These are phyloP conservation scores for Patella pellucida DNA, from an alignment of 2,888 invertebrate genomes.

Conservation along the genomic window DNA sequence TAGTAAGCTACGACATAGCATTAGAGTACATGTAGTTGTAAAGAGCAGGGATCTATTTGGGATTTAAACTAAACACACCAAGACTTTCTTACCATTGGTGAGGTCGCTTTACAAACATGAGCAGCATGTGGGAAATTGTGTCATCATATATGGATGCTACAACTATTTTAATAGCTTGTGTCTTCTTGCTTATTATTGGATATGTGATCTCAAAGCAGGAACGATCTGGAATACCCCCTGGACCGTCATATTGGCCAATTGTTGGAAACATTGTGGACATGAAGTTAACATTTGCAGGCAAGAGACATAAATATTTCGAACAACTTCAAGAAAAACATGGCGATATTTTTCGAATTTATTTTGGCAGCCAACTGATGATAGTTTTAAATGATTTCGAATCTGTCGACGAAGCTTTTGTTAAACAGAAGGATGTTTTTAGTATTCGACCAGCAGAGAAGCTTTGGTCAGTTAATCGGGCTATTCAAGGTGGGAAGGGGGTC, in stretches of 20 bases:
- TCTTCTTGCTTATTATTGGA: not conserved
- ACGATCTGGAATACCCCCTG: constrained; percentile 11
- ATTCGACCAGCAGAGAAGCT: not conserved
- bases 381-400: not conserved
- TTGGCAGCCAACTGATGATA: not conserved
- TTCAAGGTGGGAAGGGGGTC: constrained; percentile 35
- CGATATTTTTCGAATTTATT: not conserved
- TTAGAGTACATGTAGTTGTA: no score
- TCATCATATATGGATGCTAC: not conserved
- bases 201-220: not conserved
- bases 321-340: not conserved
- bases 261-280: constrained; percentile 8
- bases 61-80: no score
- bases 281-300: not conserved
- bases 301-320: not conserved
- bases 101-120: no score
- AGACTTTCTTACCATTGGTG: no score
- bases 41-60: no score
- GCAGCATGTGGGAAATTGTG: no score
- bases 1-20: no score
- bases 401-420: constrained; percentile 5
- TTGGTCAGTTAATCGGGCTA: not conserved
- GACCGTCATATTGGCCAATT: constrained; percentile 10
- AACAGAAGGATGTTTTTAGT: constrained; percentile 2
- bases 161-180: not conserved